Evolutionary conservation across 2,797 vertebrate species (phyloP), one percentile per base, ranked within the genome.

Genomic region (Mus caroli): DNA sequence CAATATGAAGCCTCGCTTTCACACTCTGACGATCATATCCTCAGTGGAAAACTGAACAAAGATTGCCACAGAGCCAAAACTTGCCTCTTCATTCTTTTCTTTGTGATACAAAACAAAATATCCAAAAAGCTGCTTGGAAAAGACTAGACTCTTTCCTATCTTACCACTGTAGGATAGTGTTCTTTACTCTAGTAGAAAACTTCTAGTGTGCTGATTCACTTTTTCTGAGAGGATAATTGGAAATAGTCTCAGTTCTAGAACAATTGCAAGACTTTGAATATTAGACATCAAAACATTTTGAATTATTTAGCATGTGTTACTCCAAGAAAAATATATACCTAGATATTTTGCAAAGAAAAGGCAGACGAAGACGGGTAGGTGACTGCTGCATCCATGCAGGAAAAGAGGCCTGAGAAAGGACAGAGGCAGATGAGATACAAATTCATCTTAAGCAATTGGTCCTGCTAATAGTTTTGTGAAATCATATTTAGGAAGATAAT

Each of bases 1-100:
- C 69, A 86, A 20, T 8, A 43, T 43, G 8, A 19, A 50, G 4
- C 13, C 6, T 0, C 0, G 24, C 71, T 89, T 93, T 83, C 22
- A 77, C 46, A 60, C 28, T 83, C 52, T 69, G 62, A 40, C 43
- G 40, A 80, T 90, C 69, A 85, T 34, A 78, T 1, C 2, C 89
- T 5, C 9, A 79, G 80, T 22, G 17, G 77, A 94, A 94, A 96
- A 73, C 28, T 28, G 50, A 80, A 85, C 14, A 85, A 40, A 86
- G 13, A 10, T 85, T 58, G 17, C 0, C 8, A 0, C 20, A 15
- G 24, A 75, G 37, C 9, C 82, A 79, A 52, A 76, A 28, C 1
- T 80, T 40, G 56, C 69, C 19, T 40, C n/a, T 46, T 4, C 64
- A 17, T 15, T 54, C 7, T 52, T 60, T 60, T 58, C 77, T 11